Evolutionary conservation across 2,113 vertebrate genomes (phyloP), one percentile per base, ranked within the genome.

Genomic region (Eulacestoma nigropectus): DNA sequence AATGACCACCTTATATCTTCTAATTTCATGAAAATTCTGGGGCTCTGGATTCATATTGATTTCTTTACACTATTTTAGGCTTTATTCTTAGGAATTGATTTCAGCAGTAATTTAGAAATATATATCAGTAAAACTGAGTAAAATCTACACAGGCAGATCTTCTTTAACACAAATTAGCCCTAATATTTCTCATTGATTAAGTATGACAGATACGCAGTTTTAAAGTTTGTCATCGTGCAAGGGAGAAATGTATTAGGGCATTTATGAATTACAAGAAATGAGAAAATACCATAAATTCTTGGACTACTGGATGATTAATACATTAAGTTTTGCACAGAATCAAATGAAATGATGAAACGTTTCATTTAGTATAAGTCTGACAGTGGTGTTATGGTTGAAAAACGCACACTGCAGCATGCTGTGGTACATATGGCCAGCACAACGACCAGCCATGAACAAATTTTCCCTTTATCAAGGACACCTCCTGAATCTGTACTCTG

Each of bases 181-280:
- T 79, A 90, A 90, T 94, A 68, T 94, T 95, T 96, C 86, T 96
- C 87, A 73, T 84, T 97, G 94, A 96, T 95, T 95, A 93, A 96
- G 32, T 89, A 89, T 86, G 91, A 92, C 64, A 96, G 53, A 57
- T 62, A 39, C 11, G 41, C 73, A 52, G 37, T 75, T 87, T 96
- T 89, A 83, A 68, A 90, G 10, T 91, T 91, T 81, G 57, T 62
- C 80, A 82, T 82, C 73, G 42, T 56, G 69, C 20, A 90, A 56
- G 44, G 65, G 23, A 87, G 76, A 91, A 93, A 90, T 69, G 32
- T 84, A 86, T 75, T 73, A 91, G 21, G 44, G 27, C 35, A 7
- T 90, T 94, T 91, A 94, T 87, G 53, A 96, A 87, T 94, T 90
- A 60, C 76, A 96, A 91, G 73, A 94, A 95, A 94, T 62, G n/a